Evolutionary conservation across 2,113 vertebrate genomes (phyloP).

Genomic region (Hypomesus transpacificus): DNA sequence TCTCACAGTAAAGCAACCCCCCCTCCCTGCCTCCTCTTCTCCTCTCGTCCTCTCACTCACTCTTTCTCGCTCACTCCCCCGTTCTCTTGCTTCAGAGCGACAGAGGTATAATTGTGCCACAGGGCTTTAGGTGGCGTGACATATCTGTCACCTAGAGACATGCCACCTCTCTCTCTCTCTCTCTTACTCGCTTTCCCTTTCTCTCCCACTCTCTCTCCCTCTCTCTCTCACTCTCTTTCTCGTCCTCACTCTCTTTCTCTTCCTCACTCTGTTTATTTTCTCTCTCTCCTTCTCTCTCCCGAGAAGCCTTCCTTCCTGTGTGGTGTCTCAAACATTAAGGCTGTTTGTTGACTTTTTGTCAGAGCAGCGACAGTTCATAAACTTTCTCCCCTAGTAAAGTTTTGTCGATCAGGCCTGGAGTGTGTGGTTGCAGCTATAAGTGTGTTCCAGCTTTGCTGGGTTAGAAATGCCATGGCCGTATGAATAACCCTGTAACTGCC

Average conservation of each 20-base stretch:
- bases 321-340: slow-evolving; percentile 70
- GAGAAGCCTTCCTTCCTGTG: slow-evolving; percentile 81
- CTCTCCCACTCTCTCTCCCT: too few species aligned
- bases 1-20: slow-evolving; percentile 83
- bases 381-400: slow-evolving; percentile 76
- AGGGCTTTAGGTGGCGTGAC: slow-evolving; percentile 96
- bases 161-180: slow-evolving; percentile 54
- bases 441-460: background rate
- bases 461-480: background rate
- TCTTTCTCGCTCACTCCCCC: slow-evolving; percentile 67
- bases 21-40: slow-evolving; percentile 54
- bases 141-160: slow-evolving; percentile 92
- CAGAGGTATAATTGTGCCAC: slow-evolving; percentile 99
- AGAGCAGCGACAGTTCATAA: slow-evolving; percentile 81
- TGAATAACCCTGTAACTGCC: background rate
- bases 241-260: too few species aligned
- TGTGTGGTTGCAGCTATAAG: slow-evolving; percentile 31
- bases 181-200: background rate
- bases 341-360: slow-evolving; percentile 91
- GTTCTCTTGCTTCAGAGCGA: slow-evolving; percentile 83
- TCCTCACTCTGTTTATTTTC: too few species aligned
- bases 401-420: slow-evolving; percentile 45
- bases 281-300: slow-evolving; percentile 75
- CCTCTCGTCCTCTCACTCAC: slow-evolving; percentile 16
- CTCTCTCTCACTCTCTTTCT: slow-evolving; percentile 31